Evolutionary conservation across 2,888 invertebrate genomes (phyloP).

Genomic region (Diogma glabrata): DNA sequence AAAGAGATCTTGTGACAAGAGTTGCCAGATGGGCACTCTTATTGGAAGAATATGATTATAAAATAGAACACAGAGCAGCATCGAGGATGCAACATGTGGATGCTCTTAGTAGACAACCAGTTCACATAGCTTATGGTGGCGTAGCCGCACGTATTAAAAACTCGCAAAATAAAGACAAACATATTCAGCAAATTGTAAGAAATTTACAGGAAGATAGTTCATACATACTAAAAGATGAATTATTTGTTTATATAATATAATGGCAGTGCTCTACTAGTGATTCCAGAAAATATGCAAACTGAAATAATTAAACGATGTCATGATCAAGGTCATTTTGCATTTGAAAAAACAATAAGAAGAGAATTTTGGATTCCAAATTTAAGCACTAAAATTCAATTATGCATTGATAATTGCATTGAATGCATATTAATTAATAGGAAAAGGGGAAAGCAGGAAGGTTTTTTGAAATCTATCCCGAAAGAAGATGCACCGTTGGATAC

Average conservation of each 20-base stretch:
- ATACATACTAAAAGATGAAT: background rate
- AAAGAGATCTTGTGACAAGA: too few species aligned
- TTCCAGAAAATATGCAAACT: slow-evolving; percentile 25
- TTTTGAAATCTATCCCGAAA: slow-evolving; percentile 24
- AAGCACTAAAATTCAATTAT: slow-evolving; percentile 8
- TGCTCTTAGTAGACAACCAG: too few species aligned
- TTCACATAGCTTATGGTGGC: too few species aligned
- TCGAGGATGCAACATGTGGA: too few species aligned
- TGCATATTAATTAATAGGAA: slow-evolving; percentile 15
- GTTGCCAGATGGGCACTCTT: too few species aligned
- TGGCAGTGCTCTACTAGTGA: slow-evolving; percentile 16
- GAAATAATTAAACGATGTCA: slow-evolving; percentile 27
- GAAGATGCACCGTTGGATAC: slow-evolving; percentile 23
- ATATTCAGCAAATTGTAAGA: too few species aligned
- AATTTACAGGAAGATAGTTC: too few species aligned
- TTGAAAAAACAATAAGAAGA: slow-evolving; percentile 21
- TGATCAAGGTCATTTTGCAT: slow-evolving; percentile 27
- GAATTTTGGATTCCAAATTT: slow-evolving; percentile 19
- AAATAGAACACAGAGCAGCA: too few species aligned
- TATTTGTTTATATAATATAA: too few species aligned
- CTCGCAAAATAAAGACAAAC: background rate
- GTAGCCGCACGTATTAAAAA: background rate
- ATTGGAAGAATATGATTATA: too few species aligned
- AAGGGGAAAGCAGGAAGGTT: slow-evolving; percentile 25
- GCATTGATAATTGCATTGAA: background rate